Evolutionary conservation across 92 coral and sea anemone genomes (phyloP).

Genomic region (Bergia sp.): DNA sequence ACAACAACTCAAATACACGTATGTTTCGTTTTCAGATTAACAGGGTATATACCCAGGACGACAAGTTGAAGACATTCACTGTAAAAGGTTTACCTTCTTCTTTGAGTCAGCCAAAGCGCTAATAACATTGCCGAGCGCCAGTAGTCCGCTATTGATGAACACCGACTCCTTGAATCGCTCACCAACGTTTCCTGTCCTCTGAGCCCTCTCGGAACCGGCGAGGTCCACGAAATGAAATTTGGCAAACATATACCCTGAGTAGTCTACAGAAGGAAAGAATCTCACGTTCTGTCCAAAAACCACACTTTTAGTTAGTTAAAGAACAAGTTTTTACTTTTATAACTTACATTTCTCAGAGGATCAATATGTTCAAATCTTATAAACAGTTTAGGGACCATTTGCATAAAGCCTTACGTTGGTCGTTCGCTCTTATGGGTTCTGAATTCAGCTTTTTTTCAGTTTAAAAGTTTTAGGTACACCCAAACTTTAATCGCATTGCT

Average conservation of each 20-base stretch:
- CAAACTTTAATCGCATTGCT: no score
- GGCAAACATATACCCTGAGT: slow-evolving; percentile 82
- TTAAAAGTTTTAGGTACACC: no score
- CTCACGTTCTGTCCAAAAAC: no score
- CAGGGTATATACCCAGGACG: not conserved
- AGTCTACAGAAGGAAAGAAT: slow-evolving; percentile 48
- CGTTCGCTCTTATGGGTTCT: no score
- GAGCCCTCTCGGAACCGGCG: slow-evolving; percentile 97
- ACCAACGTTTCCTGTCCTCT: slow-evolving; percentile 97
- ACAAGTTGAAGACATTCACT: no score
- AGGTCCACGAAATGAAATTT: slow-evolving; percentile 98
- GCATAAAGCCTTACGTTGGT: no score
- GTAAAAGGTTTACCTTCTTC: slow-evolving; percentile 71
- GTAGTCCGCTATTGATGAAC: slow-evolving; percentile 89
- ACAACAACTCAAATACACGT: no score
- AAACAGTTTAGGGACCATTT: no score
- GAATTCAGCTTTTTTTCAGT: no score
- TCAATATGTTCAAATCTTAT: no score
- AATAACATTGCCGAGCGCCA: slow-evolving; percentile 94
- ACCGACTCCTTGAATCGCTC: slow-evolving; percentile 97
- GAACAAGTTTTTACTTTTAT: not conserved
- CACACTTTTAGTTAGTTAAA: no score
- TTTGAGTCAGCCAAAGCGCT: slow-evolving; percentile 90
- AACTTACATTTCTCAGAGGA: not conserved
- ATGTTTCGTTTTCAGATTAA: no score